Percentiles rank a stretch among this genome's conserved stretches.
phyloP scores from a whole-genome alignment of 2,113 vertebrate species.

The Orientallactaga bullata region DNA sequence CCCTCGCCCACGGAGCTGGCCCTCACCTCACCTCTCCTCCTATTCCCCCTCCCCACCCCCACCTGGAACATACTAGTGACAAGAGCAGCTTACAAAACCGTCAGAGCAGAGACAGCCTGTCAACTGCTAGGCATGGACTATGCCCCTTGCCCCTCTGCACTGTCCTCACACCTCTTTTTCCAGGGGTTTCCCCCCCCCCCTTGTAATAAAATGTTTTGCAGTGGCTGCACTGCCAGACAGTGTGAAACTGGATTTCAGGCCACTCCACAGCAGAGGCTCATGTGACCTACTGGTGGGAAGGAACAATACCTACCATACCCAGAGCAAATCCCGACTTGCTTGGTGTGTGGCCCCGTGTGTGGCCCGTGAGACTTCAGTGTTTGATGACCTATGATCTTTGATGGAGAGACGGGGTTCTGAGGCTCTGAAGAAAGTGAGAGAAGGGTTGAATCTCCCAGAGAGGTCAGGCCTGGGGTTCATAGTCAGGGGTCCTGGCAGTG shows the following conservation, averaged over 20 bases:
- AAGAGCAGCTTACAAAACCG: background rate
- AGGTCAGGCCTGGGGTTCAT: background rate
- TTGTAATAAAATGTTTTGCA: constrained; percentile 65
- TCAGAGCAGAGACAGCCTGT: background rate
- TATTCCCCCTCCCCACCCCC: background rate
- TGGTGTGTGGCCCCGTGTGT: background rate
- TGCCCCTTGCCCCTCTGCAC: background rate
- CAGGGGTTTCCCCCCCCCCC: background rate
- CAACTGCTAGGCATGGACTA: background rate
- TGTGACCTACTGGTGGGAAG: background rate
- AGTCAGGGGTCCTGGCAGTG: background rate
- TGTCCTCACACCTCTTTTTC: background rate
- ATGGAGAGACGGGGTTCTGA: too few species aligned
- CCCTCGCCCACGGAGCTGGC: background rate
- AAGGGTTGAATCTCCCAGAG: background rate
- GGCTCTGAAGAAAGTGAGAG: background rate
- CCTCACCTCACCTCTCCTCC: background rate
- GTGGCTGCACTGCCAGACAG: background rate
- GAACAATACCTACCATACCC: too few species aligned
- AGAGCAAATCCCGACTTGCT: background rate
- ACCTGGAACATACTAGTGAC: background rate
- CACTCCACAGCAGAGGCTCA: background rate
- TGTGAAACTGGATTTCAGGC: background rate
- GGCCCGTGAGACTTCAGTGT: too few species aligned
- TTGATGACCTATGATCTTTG: background rate